Percentiles rank a stretch among this genome's conserved stretches.
Conservation (phyloP, 1,140 invertebrate species). For the Yoshiicerus persimilis region DNA sequence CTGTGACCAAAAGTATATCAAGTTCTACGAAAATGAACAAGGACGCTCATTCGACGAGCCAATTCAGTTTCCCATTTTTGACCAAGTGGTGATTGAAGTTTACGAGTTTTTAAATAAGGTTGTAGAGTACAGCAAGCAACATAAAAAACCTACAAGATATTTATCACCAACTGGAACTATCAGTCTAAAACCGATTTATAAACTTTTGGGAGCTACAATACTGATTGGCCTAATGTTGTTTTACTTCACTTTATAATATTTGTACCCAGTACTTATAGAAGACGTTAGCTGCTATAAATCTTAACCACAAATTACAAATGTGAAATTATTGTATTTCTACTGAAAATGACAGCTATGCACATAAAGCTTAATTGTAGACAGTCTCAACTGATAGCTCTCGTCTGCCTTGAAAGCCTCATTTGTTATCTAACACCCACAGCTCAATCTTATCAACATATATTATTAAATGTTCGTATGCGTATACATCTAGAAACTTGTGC, state of each 20-base stretch:
- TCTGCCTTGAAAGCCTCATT: background rate
- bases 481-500: background rate
- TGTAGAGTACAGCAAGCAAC: background rate
- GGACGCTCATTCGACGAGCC: constrained; percentile 29
- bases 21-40: constrained; percentile 34
- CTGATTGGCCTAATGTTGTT: constrained; percentile 24
- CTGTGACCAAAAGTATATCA: constrained; percentile 32
- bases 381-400: background rate
- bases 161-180: background rate
- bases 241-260: background rate
- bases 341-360: background rate
- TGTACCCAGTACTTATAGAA: background rate
- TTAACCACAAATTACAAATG: background rate
- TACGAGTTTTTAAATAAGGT: constrained; percentile 23
- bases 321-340: background rate
- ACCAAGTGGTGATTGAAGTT: constrained; percentile 23
- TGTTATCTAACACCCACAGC: background rate
- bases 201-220: constrained; percentile 19
- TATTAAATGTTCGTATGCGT: background rate
- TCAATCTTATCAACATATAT: background rate
- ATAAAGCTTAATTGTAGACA: background rate
- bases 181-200: constrained; percentile 33
- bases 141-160: constrained; percentile 5
- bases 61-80: constrained; percentile 23
- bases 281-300: background rate